Percentiles rank a stretch among this genome's conserved stretches.
Evolutionary conservation across 37 sponge, comb jelly and placozoan species (phyloP).

Genomic region (Diacarnus erythraeanus): DNA sequence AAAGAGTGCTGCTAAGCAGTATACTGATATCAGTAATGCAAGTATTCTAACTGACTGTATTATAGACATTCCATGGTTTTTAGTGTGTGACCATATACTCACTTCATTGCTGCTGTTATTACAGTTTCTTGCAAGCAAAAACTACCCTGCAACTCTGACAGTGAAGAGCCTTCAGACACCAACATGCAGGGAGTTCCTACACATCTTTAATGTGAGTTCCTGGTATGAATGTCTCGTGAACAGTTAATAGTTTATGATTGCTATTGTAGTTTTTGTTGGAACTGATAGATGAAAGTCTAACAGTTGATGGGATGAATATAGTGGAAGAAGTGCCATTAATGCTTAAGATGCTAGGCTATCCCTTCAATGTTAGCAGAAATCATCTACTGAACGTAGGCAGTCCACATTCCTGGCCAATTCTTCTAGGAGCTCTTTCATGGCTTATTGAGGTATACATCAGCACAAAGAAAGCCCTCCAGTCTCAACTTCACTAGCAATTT

Average conservation of each 20-base stretch:
- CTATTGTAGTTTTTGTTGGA: conserved; percentile 51
- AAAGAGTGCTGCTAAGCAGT: too few relatives aligned
- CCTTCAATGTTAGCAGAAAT: conserved; percentile 69
- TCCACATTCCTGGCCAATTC: conserved; percentile 82
- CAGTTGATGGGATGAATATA: conserved; percentile 60
- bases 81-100: too few relatives aligned
- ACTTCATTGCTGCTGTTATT: too few relatives aligned
- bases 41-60: too few relatives aligned
- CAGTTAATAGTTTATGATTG: not conserved
- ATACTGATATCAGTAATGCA: too few relatives aligned
- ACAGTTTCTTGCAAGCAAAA: conserved; percentile 42
- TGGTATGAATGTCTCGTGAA: not conserved
- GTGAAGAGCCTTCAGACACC: conserved; percentile 54
- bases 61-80: too few relatives aligned
- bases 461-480: too few relatives aligned
- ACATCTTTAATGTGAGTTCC: conserved; percentile 64
- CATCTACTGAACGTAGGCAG: conserved; percentile 72
- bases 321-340: conserved; percentile 67
- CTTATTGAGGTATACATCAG: conserved; percentile 73
- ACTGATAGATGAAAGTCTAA: conserved; percentile 29
- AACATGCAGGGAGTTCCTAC: conserved; percentile 56
- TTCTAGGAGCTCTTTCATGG: conserved; percentile 67
- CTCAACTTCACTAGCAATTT: too few relatives aligned
- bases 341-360: conserved; percentile 60
- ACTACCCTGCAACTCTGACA: conserved; percentile 40